These are phyloP conservation scores for Adela reaumurella DNA, from an alignment of 2,888 invertebrate genomes.

Conservation along the genomic window DNA sequence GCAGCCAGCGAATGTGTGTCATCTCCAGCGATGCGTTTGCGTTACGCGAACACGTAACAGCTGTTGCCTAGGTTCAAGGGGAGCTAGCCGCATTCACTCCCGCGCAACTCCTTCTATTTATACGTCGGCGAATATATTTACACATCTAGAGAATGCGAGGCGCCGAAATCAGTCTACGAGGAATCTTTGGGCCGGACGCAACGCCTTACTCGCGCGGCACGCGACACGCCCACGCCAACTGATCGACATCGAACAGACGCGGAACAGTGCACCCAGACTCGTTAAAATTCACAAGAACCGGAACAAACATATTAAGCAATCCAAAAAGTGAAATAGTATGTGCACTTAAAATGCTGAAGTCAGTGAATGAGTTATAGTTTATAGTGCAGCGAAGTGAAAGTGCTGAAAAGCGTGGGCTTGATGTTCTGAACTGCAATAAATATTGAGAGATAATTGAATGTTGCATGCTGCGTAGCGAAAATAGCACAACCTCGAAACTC, in stretches of 20 bases:
- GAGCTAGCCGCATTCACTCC: slow-evolving; percentile 21
- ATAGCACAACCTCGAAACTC: too few relatives aligned
- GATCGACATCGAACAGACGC: not conserved
- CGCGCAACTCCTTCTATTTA: not conserved
- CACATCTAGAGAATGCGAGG: not conserved
- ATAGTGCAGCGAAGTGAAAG: not conserved
- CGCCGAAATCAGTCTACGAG: not conserved
- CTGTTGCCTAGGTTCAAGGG: slow-evolving; percentile 45
- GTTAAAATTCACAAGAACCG: too few relatives aligned
- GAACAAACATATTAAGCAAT: too few relatives aligned
- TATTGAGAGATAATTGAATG: too few relatives aligned
- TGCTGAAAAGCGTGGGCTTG: too few relatives aligned
- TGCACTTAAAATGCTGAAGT: too few relatives aligned
- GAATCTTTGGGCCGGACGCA: not conserved
- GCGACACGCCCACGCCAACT: not conserved
- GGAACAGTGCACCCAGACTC: not conserved
- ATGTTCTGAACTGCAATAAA: too few relatives aligned
- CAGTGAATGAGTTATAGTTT: too few relatives aligned
- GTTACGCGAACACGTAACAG: not conserved
- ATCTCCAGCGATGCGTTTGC: not conserved
- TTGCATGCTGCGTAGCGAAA: too few relatives aligned
- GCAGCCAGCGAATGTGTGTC: not conserved
- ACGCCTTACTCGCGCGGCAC: too few relatives aligned
- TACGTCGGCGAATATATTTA: not conserved
- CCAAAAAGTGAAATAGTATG: too few relatives aligned